Evolutionary conservation across 2,113 vertebrate species (phyloP).

Genomic region (Clupea harengus): DNA sequence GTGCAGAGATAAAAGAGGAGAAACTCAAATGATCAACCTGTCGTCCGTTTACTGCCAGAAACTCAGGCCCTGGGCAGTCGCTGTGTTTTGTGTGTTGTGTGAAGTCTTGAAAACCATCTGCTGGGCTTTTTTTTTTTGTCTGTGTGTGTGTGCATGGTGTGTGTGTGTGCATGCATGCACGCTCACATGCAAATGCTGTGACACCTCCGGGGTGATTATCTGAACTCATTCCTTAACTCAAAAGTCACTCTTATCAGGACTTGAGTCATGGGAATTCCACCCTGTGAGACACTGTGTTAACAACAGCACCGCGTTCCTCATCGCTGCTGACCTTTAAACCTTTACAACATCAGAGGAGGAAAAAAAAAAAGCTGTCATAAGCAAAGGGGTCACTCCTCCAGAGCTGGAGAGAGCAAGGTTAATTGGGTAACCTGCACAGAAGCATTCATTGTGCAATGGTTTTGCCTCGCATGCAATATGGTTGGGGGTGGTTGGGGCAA

Average conservation of each 20-base stretch:
- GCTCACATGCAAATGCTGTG: background rate
- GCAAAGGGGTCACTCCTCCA: background rate
- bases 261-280: background rate
- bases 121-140: slow-evolving; percentile 51
- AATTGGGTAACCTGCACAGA: background rate
- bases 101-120: slow-evolving; percentile 60
- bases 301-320: background rate
- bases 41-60: slow-evolving; percentile 53
- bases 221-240: background rate
- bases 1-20: slow-evolving; percentile 50
- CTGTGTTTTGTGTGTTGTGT: slow-evolving; percentile 7
- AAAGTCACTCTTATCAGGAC: background rate
- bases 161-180: background rate
- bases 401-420: background rate
- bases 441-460: background rate
- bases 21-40: slow-evolving; percentile 59
- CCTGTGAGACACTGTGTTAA: background rate
- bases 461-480: background rate
- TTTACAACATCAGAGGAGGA: background rate
- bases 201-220: background rate
- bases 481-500: background rate
- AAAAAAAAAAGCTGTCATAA: background rate
- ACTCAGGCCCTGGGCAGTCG: slow-evolving; percentile 34
- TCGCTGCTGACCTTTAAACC: background rate
- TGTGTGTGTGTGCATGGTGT: slow-evolving; percentile 22